phyloP scores from a whole-genome alignment of 2,113 vertebrate genomes.

The Rhinichthys klamathensis region DNA sequence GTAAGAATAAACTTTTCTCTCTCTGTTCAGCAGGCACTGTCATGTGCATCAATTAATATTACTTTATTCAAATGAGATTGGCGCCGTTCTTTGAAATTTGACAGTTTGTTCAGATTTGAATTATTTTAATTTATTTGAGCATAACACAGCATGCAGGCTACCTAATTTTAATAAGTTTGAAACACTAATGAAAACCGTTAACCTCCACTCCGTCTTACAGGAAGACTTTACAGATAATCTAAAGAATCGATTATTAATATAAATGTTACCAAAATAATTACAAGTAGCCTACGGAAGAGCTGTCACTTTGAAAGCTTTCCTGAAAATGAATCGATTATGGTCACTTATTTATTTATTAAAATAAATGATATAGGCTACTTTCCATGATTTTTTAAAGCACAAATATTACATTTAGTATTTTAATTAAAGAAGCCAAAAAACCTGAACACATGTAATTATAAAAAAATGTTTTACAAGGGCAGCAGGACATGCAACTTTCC shows the following conservation, averaged over 20 bases:
- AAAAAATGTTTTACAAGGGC: no score
- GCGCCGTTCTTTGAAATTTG: neutral
- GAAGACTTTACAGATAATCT: no score
- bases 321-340: neutral
- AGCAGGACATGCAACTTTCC: neutral
- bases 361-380: no score
- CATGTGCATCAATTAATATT: neutral
- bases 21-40: neutral
- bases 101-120: neutral
- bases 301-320: neutral
- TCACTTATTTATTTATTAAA: neutral
- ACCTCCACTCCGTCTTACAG: neutral
- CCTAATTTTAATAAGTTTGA: neutral
- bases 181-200: neutral
- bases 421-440: no score
- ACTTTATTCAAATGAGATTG: neutral
- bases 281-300: no score
- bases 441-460: no score
- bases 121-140: neutral
- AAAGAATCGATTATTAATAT: no score
- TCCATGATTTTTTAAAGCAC: no score
- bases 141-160: no score
- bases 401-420: no score
- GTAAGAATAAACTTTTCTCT: neutral
- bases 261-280: neutral